Base-by-base conservation (phyloP, 2,797 vertebrate species). In the Sebastes steindachneri region DNA sequence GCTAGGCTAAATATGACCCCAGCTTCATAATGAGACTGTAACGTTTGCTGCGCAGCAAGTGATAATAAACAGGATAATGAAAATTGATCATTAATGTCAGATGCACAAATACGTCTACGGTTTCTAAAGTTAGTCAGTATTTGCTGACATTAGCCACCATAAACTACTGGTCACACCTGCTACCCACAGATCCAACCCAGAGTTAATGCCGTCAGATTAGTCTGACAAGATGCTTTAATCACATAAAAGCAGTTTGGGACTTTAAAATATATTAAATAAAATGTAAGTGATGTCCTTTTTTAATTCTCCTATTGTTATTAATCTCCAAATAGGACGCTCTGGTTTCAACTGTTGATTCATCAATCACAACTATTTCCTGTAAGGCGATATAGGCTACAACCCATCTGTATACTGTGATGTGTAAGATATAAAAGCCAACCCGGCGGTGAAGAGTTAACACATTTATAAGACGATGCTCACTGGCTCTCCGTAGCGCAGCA, bases 381-480 rank as follows among this genome's bases (percentile, higher is more conserved):
- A 15, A 15, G 19, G 17, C 7, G 9, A 17, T 37, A 11, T 9
- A 51, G 15, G 55, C 6, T 3, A 35, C 21, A 51, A 4, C 29
- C 53, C 68, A 28, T 51, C 26, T 33, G 12, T 9, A 14, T 8
- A 17, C 33, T n/a, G 26, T 54, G 28, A 3, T 4, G 45, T 73
- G 29, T 64, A 2, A 31, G 31, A 29, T 55, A 9, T 25, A 23
- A 80, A 63, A 57, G 25, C 33, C 60, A 75, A 1, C n/a, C 25
- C 1, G 55, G 28, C 3, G 19, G 25, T 19, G 54, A 73, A 48
- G 71, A 37, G 85, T 86, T 84, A 80, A 74, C 48, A 33, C 28
- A 26, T 77, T 73, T 58, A 31, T 41, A 31, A 73, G n/a, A 77
- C 29, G 9, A 41, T 11, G 28, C 59, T 23, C 75, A 37, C 35